phyloP scores from a whole-genome alignment of 1,140 invertebrate species.

The Papilio dardanus region DNA sequence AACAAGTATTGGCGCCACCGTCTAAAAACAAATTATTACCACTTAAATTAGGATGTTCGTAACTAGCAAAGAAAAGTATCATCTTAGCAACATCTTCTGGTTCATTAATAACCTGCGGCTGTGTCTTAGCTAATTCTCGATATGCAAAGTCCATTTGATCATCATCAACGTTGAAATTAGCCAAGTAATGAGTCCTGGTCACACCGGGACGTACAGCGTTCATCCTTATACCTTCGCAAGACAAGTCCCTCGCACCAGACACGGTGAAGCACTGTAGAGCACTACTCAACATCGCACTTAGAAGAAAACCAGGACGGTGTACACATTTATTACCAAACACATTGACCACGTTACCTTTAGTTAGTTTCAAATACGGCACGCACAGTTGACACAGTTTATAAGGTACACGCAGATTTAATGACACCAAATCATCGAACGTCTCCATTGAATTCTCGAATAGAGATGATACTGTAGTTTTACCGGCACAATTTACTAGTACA shows the following conservation, averaged over 20 bases:
- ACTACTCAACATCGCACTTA: constrained; percentile 85
- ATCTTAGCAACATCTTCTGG: constrained; percentile 89
- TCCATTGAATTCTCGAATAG: constrained; percentile 69
- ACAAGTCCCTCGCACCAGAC: constrained; percentile 84
- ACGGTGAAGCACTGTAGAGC: constrained; percentile 87
- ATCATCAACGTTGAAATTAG: constrained; percentile 83
- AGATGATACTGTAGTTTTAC: constrained; percentile 48
- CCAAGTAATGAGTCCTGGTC: constrained; percentile 85
- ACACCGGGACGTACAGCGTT: constrained; percentile 87
- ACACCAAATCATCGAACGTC: constrained; percentile 56
- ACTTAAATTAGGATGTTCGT: constrained; percentile 53
- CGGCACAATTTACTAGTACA: constrained; percentile 58
- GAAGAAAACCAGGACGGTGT: constrained; percentile 83
- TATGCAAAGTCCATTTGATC: constrained; percentile 87
- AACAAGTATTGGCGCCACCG: background rate
- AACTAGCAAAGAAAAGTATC: constrained; percentile 91
- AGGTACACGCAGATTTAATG: constrained; percentile 57
- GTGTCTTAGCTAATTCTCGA: constrained; percentile 89
- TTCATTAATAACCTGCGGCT: constrained; percentile 83
- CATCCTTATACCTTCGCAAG: constrained; percentile 83
- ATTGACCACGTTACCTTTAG: constrained; percentile 89
- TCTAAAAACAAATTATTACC: background rate
- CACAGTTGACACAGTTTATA: constrained; percentile 57
- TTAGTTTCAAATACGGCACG: constrained; percentile 52
- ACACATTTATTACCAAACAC: constrained; percentile 88